A percentile compares a stretch with the other conserved stretches of the same genome.
These are phyloP conservation scores for Poeciliopsis gracilis DNA, from an alignment of 2,797 vertebrate species.

Conservation along the genomic window DNA sequence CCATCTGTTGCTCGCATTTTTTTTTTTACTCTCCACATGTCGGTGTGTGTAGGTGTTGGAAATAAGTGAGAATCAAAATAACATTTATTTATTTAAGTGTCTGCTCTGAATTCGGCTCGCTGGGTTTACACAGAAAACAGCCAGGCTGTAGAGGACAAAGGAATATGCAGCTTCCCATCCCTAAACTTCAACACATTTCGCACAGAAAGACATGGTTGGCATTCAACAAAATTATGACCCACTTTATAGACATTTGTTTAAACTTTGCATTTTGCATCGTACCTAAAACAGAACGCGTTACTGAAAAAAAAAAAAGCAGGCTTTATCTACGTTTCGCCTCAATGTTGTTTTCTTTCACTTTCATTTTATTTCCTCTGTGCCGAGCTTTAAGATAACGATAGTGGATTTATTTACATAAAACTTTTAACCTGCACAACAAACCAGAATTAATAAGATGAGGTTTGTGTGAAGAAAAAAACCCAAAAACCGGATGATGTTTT, in stretches of 20 bases:
- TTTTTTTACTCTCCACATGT: not conserved
- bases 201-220: no score
- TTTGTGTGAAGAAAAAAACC: not conserved
- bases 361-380: not conserved
- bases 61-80: conserved; percentile 27
- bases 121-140: conserved; percentile 1
- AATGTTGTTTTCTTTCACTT: not conserved
- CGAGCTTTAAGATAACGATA: not conserved
- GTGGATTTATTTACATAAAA: not conserved
- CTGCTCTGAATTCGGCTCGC: not conserved
- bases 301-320: not conserved
- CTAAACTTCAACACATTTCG: no score
- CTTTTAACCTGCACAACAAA: conserved; percentile 1
- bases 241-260: not conserved
- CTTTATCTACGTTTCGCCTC: not conserved
- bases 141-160: no score
- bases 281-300: not conserved
- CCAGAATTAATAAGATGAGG: conserved; percentile 4
- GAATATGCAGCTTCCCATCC: no score
- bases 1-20: conserved; percentile 8
- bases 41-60: conserved; percentile 18
- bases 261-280: not conserved
- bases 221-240: not conserved
- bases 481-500: not conserved
- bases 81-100: conserved; percentile 20